Conservation (phyloP, 2,113 vertebrate species). For the chimpanzee (Pan troglodytes) region NHGRI_mPanTro3-v2.1_pri NC_072403.2:49072001-49072500, state of each 20-base stretch:
- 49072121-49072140: neutral
- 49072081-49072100: neutral
- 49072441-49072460: neutral
- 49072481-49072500: neutral
- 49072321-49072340: slow-evolving; percentile 95
- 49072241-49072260: slow-evolving; percentile 99
- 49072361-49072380: slow-evolving; percentile 92
- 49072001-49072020: neutral
- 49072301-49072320: slow-evolving; percentile 95
- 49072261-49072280: slow-evolving; percentile 97
- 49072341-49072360: slow-evolving; percentile 98
- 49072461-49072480: neutral
- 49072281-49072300: slow-evolving; percentile 93
- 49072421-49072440: neutral
- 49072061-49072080: neutral
- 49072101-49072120: neutral
- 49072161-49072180: slow-evolving; percentile 68
- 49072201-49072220: slow-evolving; percentile 98
- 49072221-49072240: slow-evolving; percentile 95
- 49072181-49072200: slow-evolving; percentile 93
- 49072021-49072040: slow-evolving; percentile 41
- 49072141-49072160: neutral
- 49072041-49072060: neutral
- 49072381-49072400: slow-evolving; percentile 82
- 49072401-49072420: neutral